These are phyloP conservation scores for Neostethus bicornis DNA, from an alignment of 2,797 vertebrate species.

Conservation along the genomic window DNA sequence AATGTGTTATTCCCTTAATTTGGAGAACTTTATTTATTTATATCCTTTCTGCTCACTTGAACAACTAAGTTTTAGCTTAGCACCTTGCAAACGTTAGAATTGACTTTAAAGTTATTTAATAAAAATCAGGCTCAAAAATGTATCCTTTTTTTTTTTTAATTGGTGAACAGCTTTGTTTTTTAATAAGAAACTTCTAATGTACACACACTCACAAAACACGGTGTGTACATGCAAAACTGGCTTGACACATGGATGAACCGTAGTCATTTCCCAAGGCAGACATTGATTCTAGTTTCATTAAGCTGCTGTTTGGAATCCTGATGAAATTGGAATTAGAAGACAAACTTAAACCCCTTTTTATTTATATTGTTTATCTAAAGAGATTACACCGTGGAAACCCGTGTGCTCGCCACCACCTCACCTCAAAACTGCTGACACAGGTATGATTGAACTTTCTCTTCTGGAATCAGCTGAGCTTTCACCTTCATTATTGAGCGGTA, in stretches of 20 bases:
- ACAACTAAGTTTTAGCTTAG: no score
- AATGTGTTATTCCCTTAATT: no score
- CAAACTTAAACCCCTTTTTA: constrained; percentile 18
- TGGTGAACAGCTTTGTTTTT: constrained; percentile 53
- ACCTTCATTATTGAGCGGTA: constrained; percentile 20
- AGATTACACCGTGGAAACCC: constrained; percentile 3
- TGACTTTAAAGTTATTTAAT: no score
- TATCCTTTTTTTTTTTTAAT: constrained; percentile 53
- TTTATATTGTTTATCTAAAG: constrained; percentile 15
- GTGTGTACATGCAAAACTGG: constrained; percentile 12
- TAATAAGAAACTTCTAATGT: constrained; percentile 36
- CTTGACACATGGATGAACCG: constrained; percentile 63
- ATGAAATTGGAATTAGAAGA: constrained; percentile 45
- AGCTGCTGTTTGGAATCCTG: constrained; percentile 51
- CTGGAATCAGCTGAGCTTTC: neutral
- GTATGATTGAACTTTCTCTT: neutral
- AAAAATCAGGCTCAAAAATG: no score
- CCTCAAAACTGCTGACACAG: no score
- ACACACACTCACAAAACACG: constrained; percentile 8
- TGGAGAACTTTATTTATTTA: no score
- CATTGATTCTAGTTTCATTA: constrained; percentile 69
- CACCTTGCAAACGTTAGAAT: no score
- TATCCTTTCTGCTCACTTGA: no score
- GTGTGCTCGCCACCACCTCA: neutral
- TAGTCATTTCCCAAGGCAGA: constrained; percentile 65